phyloP scores from a whole-genome alignment of 1,140 invertebrate species.

The Leucophenga varia region DNA sequence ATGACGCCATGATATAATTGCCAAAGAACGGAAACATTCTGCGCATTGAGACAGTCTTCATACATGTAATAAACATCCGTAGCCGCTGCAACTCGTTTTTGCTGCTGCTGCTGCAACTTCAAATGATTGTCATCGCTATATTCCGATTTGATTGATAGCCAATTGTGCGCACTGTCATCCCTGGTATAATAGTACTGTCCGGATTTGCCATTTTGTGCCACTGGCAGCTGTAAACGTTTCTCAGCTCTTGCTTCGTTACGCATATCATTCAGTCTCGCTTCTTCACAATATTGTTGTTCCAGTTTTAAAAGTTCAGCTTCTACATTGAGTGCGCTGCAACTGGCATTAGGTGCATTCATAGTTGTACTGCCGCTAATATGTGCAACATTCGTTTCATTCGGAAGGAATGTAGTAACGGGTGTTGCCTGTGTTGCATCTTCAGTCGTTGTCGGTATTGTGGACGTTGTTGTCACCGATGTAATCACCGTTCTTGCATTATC shows the following conservation, averaged over 20 bases:
- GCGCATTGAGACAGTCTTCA: neutral
- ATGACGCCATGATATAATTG: slow-evolving; percentile 29
- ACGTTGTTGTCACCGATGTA: slow-evolving; percentile 1
- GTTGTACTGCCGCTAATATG: no score
- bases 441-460: slow-evolving; percentile 1
- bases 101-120: neutral
- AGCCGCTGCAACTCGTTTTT: slow-evolving; percentile 4
- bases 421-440: slow-evolving; percentile 11
- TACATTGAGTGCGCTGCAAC: slow-evolving; percentile 30
- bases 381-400: neutral
- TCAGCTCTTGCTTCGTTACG: neutral
- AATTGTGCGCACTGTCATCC: slow-evolving; percentile 24
- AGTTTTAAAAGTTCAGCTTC: slow-evolving; percentile 39
- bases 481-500: neutral
- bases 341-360: slow-evolving; percentile 14
- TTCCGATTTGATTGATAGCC: slow-evolving; percentile 39
- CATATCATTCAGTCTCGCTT: slow-evolving; percentile 29
- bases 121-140: slow-evolving; percentile 23
- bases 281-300: slow-evolving; percentile 32
- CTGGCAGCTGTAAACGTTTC: slow-evolving; percentile 7
- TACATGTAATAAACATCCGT: neutral
- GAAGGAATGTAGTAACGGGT: slow-evolving; percentile 2
- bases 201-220: slow-evolving; percentile 3
- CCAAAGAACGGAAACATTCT: slow-evolving; percentile 34
- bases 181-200: slow-evolving; percentile 1